A percentile compares a stretch with the other conserved stretches of the same genome.
Evolutionary conservation across 2,113 vertebrate species (phyloP).

Genomic region (Vireo altiloquus): DNA sequence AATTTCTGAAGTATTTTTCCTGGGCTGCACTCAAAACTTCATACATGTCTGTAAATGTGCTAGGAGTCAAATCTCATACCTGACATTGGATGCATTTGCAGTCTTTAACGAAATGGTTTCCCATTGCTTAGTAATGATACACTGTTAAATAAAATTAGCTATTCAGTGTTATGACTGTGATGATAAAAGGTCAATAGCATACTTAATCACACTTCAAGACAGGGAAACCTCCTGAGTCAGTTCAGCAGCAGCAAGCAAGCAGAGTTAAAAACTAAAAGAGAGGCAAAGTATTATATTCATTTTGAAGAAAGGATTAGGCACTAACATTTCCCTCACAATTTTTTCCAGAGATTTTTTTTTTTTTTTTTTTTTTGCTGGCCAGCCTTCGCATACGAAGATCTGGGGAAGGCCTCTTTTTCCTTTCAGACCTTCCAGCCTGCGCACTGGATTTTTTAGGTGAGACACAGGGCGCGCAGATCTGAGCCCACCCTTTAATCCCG

Average conservation of each 20-base stretch:
- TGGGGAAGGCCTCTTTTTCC: too few species aligned
- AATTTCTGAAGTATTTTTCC: background rate
- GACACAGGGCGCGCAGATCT: too few species aligned
- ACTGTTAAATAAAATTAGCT: background rate
- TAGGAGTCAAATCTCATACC: background rate
- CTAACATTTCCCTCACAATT: background rate
- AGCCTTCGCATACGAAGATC: too few species aligned
- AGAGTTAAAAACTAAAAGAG: background rate
- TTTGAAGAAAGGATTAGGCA: background rate
- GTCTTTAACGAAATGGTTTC: background rate
- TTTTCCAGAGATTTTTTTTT: background rate
- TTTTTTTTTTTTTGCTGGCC: too few species aligned
- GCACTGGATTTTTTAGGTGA: too few species aligned
- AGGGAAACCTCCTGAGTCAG: background rate
- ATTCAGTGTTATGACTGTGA: background rate
- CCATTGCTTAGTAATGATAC: background rate
- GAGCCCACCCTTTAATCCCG: too few species aligned
- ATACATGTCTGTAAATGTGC: background rate
- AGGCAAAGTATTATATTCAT: background rate
- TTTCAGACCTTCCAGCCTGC: too few species aligned
- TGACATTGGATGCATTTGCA: background rate
- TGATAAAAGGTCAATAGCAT: background rate
- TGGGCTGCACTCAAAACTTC: background rate
- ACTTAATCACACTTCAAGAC: background rate
- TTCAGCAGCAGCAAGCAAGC: background rate